Evolutionary conservation across 2,113 vertebrate genomes (phyloP).

Genomic region (Nicator chloris): DNA sequence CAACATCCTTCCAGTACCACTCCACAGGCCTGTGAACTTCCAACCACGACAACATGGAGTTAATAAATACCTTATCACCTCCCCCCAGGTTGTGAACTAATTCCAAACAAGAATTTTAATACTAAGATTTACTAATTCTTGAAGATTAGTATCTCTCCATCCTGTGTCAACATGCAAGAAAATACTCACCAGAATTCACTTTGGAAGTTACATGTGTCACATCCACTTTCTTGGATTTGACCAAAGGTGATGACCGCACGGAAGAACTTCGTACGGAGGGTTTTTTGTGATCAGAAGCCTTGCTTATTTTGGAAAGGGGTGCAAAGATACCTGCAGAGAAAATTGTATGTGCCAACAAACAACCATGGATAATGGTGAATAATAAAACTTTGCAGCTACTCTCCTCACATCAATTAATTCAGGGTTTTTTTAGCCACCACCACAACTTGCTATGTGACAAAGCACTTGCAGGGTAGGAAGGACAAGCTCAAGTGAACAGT

Average conservation of each 20-base stretch:
- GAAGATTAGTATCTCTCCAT: not conserved
- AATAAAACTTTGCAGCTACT: not conserved
- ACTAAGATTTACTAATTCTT: not conserved
- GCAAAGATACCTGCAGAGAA: conserved; percentile 87
- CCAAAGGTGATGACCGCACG: conserved; percentile 32
- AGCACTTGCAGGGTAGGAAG: not conserved
- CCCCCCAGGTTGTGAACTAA: not conserved
- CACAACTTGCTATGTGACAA: not conserved
- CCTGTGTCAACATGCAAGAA: not conserved
- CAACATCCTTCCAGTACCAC: not conserved
- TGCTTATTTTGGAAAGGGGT: conserved; percentile 94
- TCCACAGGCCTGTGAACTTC: not conserved
- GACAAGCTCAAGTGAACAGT: not conserved
- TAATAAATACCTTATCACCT: not conserved
- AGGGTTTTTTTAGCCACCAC: accelerated
- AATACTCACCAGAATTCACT: conserved; percentile 84
- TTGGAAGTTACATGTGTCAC: conserved; percentile 81
- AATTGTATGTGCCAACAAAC: not conserved
- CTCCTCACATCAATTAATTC: not conserved
- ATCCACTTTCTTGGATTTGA: conserved; percentile 78
- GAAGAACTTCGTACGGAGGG: conserved; percentile 22
- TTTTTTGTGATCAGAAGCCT: conserved; percentile 81
- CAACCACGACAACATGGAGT: accelerated
- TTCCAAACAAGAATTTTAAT: not conserved
- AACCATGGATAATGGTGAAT: not conserved